These are phyloP conservation scores for Corythucha ciliata DNA, from an alignment of 2,888 invertebrate species.

Conservation along the genomic window DNA sequence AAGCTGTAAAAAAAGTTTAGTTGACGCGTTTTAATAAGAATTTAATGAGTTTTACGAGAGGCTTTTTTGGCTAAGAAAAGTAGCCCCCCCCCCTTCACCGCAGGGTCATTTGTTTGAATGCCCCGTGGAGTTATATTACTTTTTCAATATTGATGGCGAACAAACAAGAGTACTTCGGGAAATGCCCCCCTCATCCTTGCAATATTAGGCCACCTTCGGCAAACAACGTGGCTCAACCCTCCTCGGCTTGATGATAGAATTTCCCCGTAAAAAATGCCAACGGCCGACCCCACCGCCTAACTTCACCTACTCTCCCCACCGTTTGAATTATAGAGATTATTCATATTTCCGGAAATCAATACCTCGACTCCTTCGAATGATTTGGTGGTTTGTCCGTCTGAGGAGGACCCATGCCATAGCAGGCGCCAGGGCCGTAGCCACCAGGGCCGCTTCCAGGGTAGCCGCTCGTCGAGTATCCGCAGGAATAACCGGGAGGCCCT, in stretches of 20 bases:
- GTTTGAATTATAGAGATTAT: no score
- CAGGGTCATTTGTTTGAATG: background rate
- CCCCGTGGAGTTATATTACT: conserved; percentile 24
- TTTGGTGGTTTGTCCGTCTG: conserved; percentile 51
- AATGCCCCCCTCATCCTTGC: conserved; percentile 8
- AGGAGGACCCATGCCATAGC: conserved; percentile 82
- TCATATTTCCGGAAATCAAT: no score
- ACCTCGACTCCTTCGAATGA: conserved; percentile 70
- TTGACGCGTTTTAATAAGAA: background rate
- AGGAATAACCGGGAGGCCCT: conserved; percentile 47
- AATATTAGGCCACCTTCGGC: conserved; percentile 17
- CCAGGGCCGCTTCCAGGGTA: conserved; percentile 49
- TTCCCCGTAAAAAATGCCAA: background rate
- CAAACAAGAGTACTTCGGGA: conserved; percentile 19
- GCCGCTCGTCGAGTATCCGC: conserved; percentile 46
- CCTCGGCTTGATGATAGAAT: background rate
- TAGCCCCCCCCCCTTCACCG: background rate
- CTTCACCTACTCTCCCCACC: no score
- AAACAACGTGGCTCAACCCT: conserved; percentile 9
- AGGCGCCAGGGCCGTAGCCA: conserved; percentile 52
- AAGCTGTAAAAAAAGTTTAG: conserved; percentile 46
- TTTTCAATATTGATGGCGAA: conserved; percentile 33
- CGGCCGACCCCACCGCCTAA: background rate
- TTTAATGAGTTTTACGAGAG: background rate
- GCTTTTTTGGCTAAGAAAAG: background rate